A percentile compares a stretch with the other conserved stretches of the same genome.
These are phyloP conservation scores for Lithophane semibrunnea DNA, from an alignment of 2,888 invertebrate species.

Conservation along the genomic window DNA sequence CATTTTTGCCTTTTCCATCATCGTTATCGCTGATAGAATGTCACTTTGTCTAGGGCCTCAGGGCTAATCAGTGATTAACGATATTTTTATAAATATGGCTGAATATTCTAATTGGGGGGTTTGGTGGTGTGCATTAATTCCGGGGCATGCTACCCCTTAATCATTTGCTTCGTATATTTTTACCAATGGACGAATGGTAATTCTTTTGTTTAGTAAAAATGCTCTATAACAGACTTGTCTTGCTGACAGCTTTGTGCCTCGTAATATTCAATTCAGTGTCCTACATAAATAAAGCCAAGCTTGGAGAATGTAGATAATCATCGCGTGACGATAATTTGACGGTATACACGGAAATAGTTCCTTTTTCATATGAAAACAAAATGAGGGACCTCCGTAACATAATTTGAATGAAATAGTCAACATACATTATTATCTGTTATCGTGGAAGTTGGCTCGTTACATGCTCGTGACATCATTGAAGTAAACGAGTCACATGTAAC, in stretches of 20 bases:
- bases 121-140: too few species aligned
- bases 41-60: too few species aligned
- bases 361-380: constrained; percentile 50
- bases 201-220: constrained; percentile 20
- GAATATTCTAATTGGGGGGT: too few species aligned
- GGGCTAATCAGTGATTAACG: too few species aligned
- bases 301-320: constrained; percentile 33
- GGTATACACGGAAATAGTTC: constrained; percentile 25
- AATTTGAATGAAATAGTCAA: constrained; percentile 65
- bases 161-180: background rate
- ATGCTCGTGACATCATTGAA: constrained; percentile 70
- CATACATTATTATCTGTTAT: constrained; percentile 68
- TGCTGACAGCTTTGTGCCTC: constrained; percentile 4
- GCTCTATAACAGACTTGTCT: background rate
- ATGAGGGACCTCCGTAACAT: constrained; percentile 50
- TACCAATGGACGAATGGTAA: background rate
- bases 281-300: constrained; percentile 55
- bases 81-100: too few species aligned
- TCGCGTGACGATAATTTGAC: constrained; percentile 63
- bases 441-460: constrained; percentile 75
- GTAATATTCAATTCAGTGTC: constrained; percentile 46
- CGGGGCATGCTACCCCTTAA: background rate
- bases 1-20: too few species aligned
- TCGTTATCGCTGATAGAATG: too few species aligned
- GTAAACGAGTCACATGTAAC: constrained; percentile 73